phyloP scores from a whole-genome alignment of 1,140 invertebrate species.

The Brachionus asplanchnoidis region DNA sequence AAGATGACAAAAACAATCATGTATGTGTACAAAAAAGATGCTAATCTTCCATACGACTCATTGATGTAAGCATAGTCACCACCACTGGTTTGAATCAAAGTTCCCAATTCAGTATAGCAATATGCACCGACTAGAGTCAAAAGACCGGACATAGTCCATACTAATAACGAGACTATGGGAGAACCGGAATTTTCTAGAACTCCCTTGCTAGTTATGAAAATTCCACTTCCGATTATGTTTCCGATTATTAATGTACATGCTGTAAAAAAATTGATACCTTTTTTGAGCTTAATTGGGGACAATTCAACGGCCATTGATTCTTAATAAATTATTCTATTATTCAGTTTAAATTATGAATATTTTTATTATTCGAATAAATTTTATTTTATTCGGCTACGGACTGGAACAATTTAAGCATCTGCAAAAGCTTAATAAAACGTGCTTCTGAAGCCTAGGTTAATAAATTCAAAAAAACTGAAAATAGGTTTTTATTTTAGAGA shows the following conservation, averaged over 20 bases:
- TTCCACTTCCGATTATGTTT: constrained; percentile 57
- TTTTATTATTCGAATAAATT: neutral
- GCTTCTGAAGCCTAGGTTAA: neutral
- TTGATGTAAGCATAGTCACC: constrained; percentile 43
- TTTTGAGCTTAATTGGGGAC: neutral
- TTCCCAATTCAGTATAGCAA: constrained; percentile 71
- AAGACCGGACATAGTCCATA: constrained; percentile 20
- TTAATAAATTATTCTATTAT: neutral
- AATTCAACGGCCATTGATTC: neutral
- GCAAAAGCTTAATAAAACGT: neutral
- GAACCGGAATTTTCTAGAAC: constrained; percentile 17
- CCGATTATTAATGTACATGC: constrained; percentile 53
- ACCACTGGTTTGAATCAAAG: constrained; percentile 43
- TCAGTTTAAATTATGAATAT: neutral
- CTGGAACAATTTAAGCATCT: neutral
- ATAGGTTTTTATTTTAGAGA: neutral
- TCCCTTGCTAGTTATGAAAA: constrained; percentile 55
- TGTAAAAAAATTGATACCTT: constrained; percentile 41
- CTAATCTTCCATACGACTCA: constrained; percentile 27
- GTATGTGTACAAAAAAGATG: constrained; percentile 37
- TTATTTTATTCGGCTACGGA: neutral
- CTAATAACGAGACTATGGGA: neutral
- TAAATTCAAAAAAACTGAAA: neutral
- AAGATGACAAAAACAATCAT: constrained; percentile 29
- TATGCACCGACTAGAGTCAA: constrained; percentile 51